These are phyloP conservation scores for Leptoteleia sp. DNA, from an alignment of 1,140 invertebrate genomes.

Conservation along the genomic window DNA sequence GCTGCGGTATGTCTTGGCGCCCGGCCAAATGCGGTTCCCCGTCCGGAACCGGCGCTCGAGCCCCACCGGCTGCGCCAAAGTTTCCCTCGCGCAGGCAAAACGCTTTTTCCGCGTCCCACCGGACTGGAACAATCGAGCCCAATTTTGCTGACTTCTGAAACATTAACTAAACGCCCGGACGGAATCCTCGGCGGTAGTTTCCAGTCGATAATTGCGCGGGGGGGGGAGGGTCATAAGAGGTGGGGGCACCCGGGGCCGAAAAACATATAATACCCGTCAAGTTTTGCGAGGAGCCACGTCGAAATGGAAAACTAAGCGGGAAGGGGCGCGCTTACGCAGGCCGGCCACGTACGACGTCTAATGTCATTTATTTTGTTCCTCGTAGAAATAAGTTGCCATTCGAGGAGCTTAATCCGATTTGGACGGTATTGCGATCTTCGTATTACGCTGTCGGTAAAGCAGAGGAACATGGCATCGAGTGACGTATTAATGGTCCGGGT, in stretches of 20 bases:
- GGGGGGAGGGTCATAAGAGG: no score
- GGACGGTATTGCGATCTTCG: slow-evolving; percentile 31
- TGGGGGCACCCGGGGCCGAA: no score
- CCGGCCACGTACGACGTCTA: slow-evolving; percentile 35
- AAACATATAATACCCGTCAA: no score
- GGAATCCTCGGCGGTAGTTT: slow-evolving; percentile 24
- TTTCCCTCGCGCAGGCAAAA: slow-evolving; percentile 44
- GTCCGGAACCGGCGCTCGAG: slow-evolving; percentile 50
- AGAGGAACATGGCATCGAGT: slow-evolving; percentile 48
- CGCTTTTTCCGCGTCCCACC: slow-evolving; percentile 58
- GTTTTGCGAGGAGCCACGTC: no score
- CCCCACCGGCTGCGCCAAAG: slow-evolving; percentile 35
- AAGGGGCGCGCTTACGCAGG: slow-evolving; percentile 8
- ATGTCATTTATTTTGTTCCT: slow-evolving; percentile 51
- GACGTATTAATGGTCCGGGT: slow-evolving; percentile 56
- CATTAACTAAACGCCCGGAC: slow-evolving; percentile 39
- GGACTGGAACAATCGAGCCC: slow-evolving; percentile 58
- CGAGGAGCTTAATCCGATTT: slow-evolving; percentile 62
- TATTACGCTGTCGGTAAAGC: slow-evolving; percentile 44
- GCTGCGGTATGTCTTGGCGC: slow-evolving; percentile 72
- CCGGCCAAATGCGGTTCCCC: slow-evolving; percentile 69
- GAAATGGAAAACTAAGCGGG: no score
- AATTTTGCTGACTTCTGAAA: slow-evolving; percentile 59
- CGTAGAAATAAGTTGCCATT: slow-evolving; percentile 51
- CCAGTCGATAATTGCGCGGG: slow-evolving; percentile 43